Base-by-base conservation (phyloP, 2,797 vertebrate genomes). In the Clarias platycephalus region DNA sequence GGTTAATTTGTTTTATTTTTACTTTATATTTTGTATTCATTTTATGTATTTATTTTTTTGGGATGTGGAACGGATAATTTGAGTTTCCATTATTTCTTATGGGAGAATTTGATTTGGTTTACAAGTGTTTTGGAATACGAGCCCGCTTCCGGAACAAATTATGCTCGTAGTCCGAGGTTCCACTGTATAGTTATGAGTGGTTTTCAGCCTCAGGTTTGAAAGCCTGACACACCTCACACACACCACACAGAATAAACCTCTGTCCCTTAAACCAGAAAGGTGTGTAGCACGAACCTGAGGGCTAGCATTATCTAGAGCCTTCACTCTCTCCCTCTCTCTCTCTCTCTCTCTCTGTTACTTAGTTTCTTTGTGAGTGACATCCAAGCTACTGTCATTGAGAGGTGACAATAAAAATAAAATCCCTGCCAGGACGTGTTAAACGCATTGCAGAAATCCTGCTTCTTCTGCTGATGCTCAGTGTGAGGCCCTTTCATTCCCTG, bases 371-470 rank as follows among this genome's bases (percentile, higher is more conserved):
- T 93, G 84, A 93, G 94, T 96, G 96, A 96, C 96, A 96, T 96
- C 94, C 96, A 96, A 95, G 93, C 95, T 95, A 95, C 96, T 95
- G 93, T 95, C 95, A 95, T 95, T 95, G 86, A 93, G 95, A 96
- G 95, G 96, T 96, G 20, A 71, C 10, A 44, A 12, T 40, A 9
- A 24, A 44, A 71, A 68, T 96, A 94, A 96, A 96, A 95, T 93
- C 94, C 92, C 96, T 93, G 93, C 96, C 96, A 95, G 93, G 95
- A 95, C 90, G 93, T 94, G 95, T 97, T 96, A 96, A 95, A 94
- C 0, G 37, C 92, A 91, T 94, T 93, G 93, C 93, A 92, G 94
- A 93, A 94, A 93, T 91, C 88, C 86, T 86, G 86, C 91, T 91
- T 90, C 88, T 92, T 84, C 15, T 18, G 3, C 85, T 88, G 88